A percentile compares a stretch with the other conserved stretches of the same genome.
phyloP scores from a whole-genome alignment of 2,797 vertebrate species.

The Amblyopsis hoosieri region DNA sequence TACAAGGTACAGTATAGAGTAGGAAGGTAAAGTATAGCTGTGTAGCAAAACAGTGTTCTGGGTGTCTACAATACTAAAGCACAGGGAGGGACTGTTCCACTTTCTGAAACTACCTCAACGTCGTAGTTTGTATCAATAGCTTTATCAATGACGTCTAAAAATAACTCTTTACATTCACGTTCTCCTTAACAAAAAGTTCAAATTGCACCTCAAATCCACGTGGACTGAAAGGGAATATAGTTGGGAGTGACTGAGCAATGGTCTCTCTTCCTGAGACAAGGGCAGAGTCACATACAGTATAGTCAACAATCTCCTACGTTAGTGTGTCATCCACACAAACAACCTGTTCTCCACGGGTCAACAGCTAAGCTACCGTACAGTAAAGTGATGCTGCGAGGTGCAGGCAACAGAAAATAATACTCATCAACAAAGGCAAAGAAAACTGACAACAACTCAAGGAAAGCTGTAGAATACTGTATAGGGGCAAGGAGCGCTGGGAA shows the following conservation, averaged over 20 bases:
- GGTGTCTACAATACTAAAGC: constrained; percentile 56
- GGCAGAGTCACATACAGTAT: neutral
- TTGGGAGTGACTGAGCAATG: constrained; percentile 1
- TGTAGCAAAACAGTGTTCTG: constrained; percentile 27
- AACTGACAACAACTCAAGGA: constrained; percentile 44
- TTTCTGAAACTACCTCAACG: constrained; percentile 44
- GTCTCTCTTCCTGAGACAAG: constrained; percentile 3
- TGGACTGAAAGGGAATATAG: constrained; percentile 5
- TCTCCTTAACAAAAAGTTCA: neutral
- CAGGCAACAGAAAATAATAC: constrained; percentile 59
- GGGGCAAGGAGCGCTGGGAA: constrained; percentile 31
- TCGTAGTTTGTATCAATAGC: neutral
- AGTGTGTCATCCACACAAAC: constrained; percentile 17
- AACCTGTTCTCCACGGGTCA: constrained; percentile 44
- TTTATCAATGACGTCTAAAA: neutral
- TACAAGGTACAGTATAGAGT: constrained; percentile 8
- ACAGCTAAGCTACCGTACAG: constrained; percentile 59
- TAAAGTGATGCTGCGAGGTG: constrained; percentile 56
- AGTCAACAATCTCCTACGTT: too few relatives aligned
- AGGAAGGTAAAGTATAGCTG: constrained; percentile 18
- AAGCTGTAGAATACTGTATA: constrained; percentile 32
- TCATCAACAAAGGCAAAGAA: constrained; percentile 55
- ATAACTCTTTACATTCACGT: neutral
- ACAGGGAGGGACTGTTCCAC: constrained; percentile 29
- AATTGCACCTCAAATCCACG: constrained; percentile 6